Conservation (phyloP, 2,888 invertebrate species). For the Schizaphis graminum region DNA sequence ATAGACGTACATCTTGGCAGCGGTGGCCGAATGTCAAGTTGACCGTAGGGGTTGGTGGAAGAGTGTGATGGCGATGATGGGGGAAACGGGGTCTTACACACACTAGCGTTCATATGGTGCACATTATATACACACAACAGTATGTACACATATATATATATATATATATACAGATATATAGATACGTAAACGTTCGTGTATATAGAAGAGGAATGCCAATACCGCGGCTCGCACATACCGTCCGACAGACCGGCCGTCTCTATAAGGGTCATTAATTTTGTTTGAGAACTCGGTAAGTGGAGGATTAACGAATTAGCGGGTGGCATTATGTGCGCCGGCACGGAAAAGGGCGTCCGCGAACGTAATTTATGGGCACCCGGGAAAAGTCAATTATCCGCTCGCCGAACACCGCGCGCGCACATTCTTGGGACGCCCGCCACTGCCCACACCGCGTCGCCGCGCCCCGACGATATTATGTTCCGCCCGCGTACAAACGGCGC, state of each 20-base stretch:
- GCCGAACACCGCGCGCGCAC: conserved; percentile 63
- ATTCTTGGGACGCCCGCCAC: conserved; percentile 59
- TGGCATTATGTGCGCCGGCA: conserved; percentile 61
- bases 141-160: not conserved
- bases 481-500: not conserved
- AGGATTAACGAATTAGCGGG: conserved; percentile 65
- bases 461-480: conserved; percentile 37
- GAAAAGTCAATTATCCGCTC: conserved; percentile 65
- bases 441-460: conserved; percentile 13
- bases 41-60: not conserved
- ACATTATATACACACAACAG: not conserved
- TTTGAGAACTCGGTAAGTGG: conserved; percentile 65
- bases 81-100: not conserved
- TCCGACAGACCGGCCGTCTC: conserved; percentile 53
- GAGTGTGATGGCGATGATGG: not conserved
- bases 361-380: conserved; percentile 63
- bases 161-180: not conserved
- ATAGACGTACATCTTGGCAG: not conserved
- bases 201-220: conserved; percentile 58
- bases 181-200: not conserved
- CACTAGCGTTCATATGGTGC: not conserved
- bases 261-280: conserved; percentile 64
- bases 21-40: not conserved
- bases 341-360: conserved; percentile 62
- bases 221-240: conserved; percentile 47